A percentile compares a stretch with the other conserved stretches of the same genome.
Conservation (phyloP, 1,140 invertebrate species). For the Limonius californicus region DNA sequence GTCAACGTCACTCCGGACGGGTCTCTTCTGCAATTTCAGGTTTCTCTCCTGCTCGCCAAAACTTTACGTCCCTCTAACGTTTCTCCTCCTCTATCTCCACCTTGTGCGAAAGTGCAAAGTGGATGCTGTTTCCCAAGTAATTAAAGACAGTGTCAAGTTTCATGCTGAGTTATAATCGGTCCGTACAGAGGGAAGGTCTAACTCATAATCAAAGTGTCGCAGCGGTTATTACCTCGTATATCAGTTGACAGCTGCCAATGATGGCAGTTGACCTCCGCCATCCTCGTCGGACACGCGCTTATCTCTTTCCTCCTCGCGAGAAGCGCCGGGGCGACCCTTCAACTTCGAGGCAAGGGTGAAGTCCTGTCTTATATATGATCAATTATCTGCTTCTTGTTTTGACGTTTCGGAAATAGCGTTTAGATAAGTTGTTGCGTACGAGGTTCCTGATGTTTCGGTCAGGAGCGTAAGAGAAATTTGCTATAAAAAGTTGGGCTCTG, state of each 20-base stretch:
- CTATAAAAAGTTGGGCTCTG: too few relatives aligned
- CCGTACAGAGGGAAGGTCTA: constrained; percentile 20
- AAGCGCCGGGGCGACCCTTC: constrained; percentile 17
- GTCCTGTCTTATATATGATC: constrained; percentile 37
- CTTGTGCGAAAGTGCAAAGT: too few relatives aligned
- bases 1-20: constrained; percentile 7
- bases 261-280: constrained; percentile 36
- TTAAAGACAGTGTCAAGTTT: constrained; percentile 19
- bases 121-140: constrained; percentile 10
- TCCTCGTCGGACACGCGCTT: constrained; percentile 22
- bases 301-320: constrained; percentile 11
- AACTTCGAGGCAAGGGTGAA: constrained; percentile 20
- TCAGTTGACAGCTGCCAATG: constrained; percentile 43
- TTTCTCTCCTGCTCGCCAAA: not conserved
- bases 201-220: constrained; percentile 40
- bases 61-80: not conserved
- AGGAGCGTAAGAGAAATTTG: not conserved
- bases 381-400: constrained; percentile 44
- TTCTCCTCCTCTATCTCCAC: not conserved
- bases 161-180: constrained; percentile 15
- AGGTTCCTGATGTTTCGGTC: constrained; percentile 21
- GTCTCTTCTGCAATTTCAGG: not conserved
- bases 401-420: constrained; percentile 42
- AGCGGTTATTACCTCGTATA: constrained; percentile 42
- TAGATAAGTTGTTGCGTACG: constrained; percentile 36